phyloP scores from a whole-genome alignment of 2,797 vertebrate species.

The Erethizon dorsatum region DNA sequence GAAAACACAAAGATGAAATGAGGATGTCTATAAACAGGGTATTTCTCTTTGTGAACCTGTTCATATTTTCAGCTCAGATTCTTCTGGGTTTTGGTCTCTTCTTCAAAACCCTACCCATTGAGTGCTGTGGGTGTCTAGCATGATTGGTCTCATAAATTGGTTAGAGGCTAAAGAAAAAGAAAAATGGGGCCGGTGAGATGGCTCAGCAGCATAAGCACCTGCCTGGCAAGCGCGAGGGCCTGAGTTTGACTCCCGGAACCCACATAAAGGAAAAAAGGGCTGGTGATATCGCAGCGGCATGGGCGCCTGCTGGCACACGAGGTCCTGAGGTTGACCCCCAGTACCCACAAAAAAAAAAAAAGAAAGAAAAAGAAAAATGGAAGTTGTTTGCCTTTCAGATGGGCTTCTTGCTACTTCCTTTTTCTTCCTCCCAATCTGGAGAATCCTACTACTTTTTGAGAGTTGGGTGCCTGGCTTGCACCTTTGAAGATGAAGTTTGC shows the following conservation, averaged over 20 bases:
- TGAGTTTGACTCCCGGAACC: no score
- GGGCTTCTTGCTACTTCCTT: not conserved
- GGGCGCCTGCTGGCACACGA: no score
- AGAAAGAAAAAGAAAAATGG: constrained; percentile 3
- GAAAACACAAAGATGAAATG: not conserved
- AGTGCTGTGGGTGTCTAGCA: not conserved
- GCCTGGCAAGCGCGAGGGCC: no score
- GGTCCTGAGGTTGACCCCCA: no score
- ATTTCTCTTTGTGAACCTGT: constrained; percentile 51
- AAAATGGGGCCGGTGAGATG: not conserved
- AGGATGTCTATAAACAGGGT: not conserved
- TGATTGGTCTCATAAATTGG: constrained; percentile 22
- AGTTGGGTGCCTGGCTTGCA: not conserved
- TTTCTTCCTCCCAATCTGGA: not conserved
- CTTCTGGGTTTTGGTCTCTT: not conserved
- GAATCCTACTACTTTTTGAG: constrained; percentile 17
- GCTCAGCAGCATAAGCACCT: no score
- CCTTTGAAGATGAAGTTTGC: constrained; percentile 20
- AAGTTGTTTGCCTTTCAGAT: constrained; percentile 6
- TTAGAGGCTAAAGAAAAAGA: constrained; percentile 37
- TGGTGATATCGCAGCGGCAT: no score
- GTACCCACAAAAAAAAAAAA: no score
- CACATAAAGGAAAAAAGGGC: no score
- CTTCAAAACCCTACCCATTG: constrained; percentile 17
- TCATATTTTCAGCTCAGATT: constrained; percentile 52